Percentiles rank a stretch among this genome's conserved stretches.
Evolutionary conservation across 2,888 invertebrate genomes (phyloP).

Genomic region (Stictocephala bisonia): DNA sequence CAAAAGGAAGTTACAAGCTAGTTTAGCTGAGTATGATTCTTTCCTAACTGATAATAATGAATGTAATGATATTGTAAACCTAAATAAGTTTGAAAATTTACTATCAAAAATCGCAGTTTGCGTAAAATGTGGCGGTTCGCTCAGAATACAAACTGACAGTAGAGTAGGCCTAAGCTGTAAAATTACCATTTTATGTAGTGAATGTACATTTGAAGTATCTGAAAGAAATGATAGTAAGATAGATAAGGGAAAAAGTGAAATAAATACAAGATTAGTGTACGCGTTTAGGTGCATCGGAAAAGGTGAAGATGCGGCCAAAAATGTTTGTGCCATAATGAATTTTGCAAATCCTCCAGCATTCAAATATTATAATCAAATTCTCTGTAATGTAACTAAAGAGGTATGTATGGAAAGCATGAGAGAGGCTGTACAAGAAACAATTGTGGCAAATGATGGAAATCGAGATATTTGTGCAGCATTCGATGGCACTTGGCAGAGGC

Average conservation of each 20-base stretch:
- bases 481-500: constrained; percentile 29
- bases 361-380: not conserved
- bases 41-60: constrained; percentile 17
- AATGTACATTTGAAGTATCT: constrained; percentile 31
- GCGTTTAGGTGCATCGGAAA: constrained; percentile 29
- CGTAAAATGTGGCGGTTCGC: constrained; percentile 30
- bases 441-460: too few species aligned
- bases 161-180: constrained; percentile 32
- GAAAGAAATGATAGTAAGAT: constrained; percentile 27
- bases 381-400: too few species aligned
- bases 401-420: constrained; percentile 2
- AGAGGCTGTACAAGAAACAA: constrained; percentile 15
- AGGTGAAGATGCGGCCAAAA: constrained; percentile 21
- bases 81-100: constrained; percentile 6
- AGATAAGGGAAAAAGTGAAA: not conserved
- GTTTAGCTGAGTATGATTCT: constrained; percentile 32
- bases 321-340: constrained; percentile 1
- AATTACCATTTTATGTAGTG: constrained; percentile 19
- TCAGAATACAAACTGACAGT: constrained; percentile 30
- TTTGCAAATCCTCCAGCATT: not conserved
- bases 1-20: constrained; percentile 23
- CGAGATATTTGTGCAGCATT: constrained; percentile 22
- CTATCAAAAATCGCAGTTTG: constrained; percentile 22
- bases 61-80: constrained; percentile 19
- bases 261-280: not conserved